phyloP scores from a whole-genome alignment of 2,888 invertebrate genomes.

The Euplexia lucipara region DNA sequence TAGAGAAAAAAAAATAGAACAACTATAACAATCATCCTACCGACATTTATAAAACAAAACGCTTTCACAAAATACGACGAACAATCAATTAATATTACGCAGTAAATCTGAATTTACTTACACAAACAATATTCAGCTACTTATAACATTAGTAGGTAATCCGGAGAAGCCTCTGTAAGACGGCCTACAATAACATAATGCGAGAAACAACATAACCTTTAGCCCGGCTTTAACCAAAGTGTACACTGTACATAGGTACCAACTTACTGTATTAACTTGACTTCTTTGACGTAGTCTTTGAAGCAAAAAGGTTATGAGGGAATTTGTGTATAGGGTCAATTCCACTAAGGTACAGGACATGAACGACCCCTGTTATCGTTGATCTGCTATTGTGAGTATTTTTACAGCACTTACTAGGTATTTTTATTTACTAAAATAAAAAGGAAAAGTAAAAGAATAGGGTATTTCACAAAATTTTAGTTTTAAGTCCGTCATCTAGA shows the following conservation, averaged over 20 bases:
- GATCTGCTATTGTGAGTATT: no score
- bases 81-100: conserved; percentile 33
- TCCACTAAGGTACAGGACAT: no score
- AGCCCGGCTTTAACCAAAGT: conserved; percentile 2
- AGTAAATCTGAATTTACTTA: conserved; percentile 34
- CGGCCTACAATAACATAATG: conserved; percentile 45
- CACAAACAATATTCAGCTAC: conserved; percentile 39
- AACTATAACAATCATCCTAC: background rate
- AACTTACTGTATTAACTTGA: conserved; percentile 28
- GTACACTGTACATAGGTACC: conserved; percentile 19
- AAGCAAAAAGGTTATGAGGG: background rate
- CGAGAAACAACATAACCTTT: conserved; percentile 45
- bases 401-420: no score
- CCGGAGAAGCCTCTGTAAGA: conserved; percentile 34
- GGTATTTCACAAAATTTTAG: no score
- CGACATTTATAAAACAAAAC: background rate
- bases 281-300: conserved; percentile 19
- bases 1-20: background rate
- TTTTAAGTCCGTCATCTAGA: no score
- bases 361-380: no score
- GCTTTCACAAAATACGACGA: background rate
- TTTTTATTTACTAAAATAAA: no score
- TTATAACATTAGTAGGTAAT: conserved; percentile 48
- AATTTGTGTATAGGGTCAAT: background rate
- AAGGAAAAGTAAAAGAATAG: no score